Conservation (phyloP, 2,113 vertebrate genomes). For the Leucopternis melanops region DNA sequence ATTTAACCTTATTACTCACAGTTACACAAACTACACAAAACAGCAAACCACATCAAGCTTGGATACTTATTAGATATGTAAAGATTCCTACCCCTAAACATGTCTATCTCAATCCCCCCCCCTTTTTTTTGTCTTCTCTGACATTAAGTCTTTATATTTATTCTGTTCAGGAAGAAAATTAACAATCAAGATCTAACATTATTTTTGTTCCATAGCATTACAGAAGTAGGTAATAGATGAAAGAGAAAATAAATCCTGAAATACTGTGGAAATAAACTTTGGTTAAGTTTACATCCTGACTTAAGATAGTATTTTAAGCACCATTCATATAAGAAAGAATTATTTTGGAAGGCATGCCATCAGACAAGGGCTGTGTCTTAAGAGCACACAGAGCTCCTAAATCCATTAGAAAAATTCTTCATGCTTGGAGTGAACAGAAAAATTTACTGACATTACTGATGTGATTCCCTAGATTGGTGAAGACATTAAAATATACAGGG, state of each 20-base stretch:
- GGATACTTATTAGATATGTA: neutral
- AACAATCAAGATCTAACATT: neutral
- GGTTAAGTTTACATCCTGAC: neutral
- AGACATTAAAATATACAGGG: neutral
- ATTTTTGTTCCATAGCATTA: neutral
- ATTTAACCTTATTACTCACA: neutral
- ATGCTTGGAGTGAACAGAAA: neutral
- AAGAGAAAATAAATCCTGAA: neutral
- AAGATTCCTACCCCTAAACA: neutral
- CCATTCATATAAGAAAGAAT: neutral
- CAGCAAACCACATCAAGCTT: neutral
- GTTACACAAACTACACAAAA: neutral
- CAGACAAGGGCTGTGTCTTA: neutral
- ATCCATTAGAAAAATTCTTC: neutral
- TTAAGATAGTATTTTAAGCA: neutral
- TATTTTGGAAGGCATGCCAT: neutral
- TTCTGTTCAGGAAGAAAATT: neutral
- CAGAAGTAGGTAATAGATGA: neutral
- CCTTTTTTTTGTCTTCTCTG: neutral
- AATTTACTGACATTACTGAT: neutral
- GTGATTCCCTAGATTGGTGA: neutral
- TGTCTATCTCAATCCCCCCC: neutral
- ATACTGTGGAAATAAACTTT: neutral
- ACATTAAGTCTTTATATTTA: neutral
- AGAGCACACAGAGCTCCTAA: neutral